Conservation (phyloP, 2,797 vertebrate genomes). For the Gastrophryne carolinensis region DNA sequence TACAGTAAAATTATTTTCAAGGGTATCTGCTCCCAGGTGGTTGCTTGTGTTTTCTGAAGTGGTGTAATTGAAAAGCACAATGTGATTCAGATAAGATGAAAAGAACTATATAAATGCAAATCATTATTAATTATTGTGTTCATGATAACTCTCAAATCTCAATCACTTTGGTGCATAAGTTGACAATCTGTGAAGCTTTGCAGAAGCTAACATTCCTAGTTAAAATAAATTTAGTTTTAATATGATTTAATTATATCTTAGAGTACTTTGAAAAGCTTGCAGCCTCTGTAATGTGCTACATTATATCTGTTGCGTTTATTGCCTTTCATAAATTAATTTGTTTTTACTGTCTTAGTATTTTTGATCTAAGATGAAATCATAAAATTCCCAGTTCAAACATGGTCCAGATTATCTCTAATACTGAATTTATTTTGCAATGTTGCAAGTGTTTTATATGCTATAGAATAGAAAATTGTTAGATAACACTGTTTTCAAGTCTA, state of each 20-base stretch:
- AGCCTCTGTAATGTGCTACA: conserved; percentile 17
- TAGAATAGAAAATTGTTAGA: no score
- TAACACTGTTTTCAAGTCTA: no score
- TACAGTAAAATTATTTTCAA: conserved; percentile 42
- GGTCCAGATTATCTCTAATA: not conserved
- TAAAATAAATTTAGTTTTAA: conserved; percentile 30
- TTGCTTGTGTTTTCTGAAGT: conserved; percentile 47
- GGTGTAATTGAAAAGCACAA: conserved; percentile 52
- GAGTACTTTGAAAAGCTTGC: conserved; percentile 3
- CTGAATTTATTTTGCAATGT: not conserved
- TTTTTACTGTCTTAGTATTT: conserved; percentile 17
- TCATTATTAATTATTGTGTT: conserved; percentile 55
- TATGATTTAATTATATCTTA: conserved; percentile 34
- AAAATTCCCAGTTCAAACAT: not conserved
- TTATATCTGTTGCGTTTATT: not conserved
- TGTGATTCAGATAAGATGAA: conserved; percentile 53
- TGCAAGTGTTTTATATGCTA: no score
- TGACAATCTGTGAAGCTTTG: conserved; percentile 44
- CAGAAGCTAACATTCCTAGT: conserved; percentile 16
- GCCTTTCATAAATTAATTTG: conserved; percentile 21
- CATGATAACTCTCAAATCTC: conserved; percentile 50
- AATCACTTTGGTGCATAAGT: conserved; percentile 47
- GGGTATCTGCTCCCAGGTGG: conserved; percentile 48
- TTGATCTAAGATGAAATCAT: not conserved
- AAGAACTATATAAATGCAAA: conserved; percentile 54